A percentile compares a stretch with the other conserved stretches of the same genome.
Evolutionary conservation across 2,113 vertebrate genomes (phyloP).

Genomic region (Chaetodon auriga): DNA sequence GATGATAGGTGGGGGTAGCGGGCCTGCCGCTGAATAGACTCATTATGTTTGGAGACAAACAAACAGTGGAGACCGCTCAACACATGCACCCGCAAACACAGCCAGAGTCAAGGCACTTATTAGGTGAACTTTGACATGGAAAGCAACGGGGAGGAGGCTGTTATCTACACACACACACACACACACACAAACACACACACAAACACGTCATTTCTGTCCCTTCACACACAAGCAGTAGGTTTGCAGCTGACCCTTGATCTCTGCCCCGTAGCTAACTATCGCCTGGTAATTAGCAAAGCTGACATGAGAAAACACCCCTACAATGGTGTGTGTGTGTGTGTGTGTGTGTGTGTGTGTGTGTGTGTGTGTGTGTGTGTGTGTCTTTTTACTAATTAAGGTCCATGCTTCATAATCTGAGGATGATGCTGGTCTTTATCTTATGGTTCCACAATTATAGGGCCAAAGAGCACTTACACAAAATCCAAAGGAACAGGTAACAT

Average conservation of each 20-base stretch:
- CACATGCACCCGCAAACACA: background rate
- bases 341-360: background rate
- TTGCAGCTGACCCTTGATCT: slow-evolving; percentile 44
- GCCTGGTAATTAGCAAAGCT: slow-evolving; percentile 31
- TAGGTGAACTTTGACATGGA: slow-evolving; percentile 47
- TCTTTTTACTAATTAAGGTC: background rate
- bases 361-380: background rate
- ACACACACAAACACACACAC: slow-evolving; percentile 15
- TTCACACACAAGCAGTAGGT: slow-evolving; percentile 16
- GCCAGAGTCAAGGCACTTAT: background rate
- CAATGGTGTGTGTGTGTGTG: background rate
- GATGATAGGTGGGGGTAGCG: background rate
- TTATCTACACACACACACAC: slow-evolving; percentile 11
- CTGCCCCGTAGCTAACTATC: background rate
- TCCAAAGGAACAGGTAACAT: no score
- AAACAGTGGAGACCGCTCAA: slow-evolving; percentile 25
- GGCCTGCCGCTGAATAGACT: slow-evolving; percentile 21
- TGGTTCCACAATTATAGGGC: no score
- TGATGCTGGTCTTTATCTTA: background rate
- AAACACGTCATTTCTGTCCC: slow-evolving; percentile 5
- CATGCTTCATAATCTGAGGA: background rate
- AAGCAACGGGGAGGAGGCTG: slow-evolving; percentile 15
- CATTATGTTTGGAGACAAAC: slow-evolving; percentile 24
- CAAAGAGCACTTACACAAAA: no score
- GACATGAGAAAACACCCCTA: background rate